These are phyloP conservation scores for Eulimnadia texana DNA, from an alignment of 1,140 invertebrate genomes.

Conservation along the genomic window DNA sequence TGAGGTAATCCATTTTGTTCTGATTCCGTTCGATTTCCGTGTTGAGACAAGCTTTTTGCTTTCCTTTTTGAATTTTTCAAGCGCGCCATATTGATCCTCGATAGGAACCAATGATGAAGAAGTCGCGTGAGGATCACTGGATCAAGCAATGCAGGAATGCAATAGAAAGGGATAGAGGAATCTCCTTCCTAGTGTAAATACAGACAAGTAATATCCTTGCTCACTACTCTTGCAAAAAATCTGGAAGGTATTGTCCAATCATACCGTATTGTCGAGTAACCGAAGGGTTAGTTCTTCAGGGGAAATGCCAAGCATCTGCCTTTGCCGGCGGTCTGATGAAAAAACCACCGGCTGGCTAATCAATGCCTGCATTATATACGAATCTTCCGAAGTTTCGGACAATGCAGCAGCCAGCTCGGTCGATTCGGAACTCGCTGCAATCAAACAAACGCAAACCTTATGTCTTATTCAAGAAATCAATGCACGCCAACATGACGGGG, in stretches of 20 bases:
- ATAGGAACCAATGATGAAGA: conserved; percentile 8
- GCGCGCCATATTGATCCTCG: not conserved
- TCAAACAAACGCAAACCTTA: not conserved
- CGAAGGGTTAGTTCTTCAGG: not conserved
- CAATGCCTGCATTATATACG: not conserved
- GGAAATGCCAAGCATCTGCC: not conserved
- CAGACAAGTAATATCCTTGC: no score
- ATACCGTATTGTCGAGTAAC: not conserved
- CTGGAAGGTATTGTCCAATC: no score
- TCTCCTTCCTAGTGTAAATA: not conserved
- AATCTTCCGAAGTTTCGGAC: not conserved
- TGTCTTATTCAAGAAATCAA: no score
- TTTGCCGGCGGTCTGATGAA: not conserved
- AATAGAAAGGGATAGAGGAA: not conserved
- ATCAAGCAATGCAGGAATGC: conserved; percentile 2
- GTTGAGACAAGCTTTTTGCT: not conserved
- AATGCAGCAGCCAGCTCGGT: not conserved
- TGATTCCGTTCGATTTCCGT: not conserved
- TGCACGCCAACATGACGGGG: no score
- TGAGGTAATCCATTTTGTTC: not conserved
- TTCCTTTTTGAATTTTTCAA: not conserved
- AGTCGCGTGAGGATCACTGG: conserved; percentile 1
- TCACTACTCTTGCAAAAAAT: no score
- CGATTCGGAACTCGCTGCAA: not conserved
- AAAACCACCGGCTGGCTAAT: not conserved